Evolutionary conservation across 2,797 vertebrate genomes (phyloP).

Genomic region (Martes flavigula): DNA sequence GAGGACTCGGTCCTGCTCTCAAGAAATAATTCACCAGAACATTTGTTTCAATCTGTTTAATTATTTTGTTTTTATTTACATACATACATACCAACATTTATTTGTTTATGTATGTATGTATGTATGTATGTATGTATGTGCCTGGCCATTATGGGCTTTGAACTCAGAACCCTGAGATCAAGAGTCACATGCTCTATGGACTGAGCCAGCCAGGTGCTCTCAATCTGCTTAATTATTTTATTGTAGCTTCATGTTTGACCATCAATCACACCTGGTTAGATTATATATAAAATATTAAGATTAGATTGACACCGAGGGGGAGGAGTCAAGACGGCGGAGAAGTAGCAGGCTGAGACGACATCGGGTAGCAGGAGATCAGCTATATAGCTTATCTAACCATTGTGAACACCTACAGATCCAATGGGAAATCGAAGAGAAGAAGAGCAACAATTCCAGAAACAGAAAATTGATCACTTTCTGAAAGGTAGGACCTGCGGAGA

Average conservation of each 20-base stretch:
- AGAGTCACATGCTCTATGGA: not conserved
- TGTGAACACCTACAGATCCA: too few relatives aligned
- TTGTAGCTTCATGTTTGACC: not conserved
- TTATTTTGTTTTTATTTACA: not conserved
- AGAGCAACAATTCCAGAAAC: too few relatives aligned
- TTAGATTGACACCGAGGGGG: not conserved
- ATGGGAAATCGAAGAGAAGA: too few relatives aligned
- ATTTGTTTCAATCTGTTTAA: slow-evolving; percentile 30
- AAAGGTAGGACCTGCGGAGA: too few relatives aligned
- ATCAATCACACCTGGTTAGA: not conserved
- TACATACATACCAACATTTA: not conserved
- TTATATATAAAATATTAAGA: slow-evolving; percentile 39
- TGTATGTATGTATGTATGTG: not conserved
- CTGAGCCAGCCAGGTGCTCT: not conserved
- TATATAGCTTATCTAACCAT: too few relatives aligned
- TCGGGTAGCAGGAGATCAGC: too few relatives aligned
- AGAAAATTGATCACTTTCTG: too few relatives aligned
- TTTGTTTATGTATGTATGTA: not conserved
- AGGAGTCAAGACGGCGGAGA: too few relatives aligned
- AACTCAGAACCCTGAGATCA: not conserved
- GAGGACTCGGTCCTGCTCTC: not conserved
- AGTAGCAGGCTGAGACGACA: too few relatives aligned
- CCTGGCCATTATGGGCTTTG: not conserved
- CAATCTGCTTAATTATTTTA: not conserved
- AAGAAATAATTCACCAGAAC: slow-evolving; percentile 16